phyloP scores from a whole-genome alignment of 2,113 vertebrate species.

The Cyanocitta stelleri region DNA sequence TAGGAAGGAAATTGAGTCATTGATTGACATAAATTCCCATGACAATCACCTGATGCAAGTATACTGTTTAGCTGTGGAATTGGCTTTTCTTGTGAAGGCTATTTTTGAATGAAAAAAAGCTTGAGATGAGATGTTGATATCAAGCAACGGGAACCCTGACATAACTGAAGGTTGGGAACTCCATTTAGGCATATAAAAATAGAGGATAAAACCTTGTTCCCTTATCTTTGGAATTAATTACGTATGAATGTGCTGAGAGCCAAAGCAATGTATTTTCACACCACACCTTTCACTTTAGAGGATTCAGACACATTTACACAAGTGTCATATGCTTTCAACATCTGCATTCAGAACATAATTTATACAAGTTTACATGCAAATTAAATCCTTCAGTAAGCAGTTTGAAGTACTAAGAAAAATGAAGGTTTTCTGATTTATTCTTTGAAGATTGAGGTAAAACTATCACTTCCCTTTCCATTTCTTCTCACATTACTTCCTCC shows the following conservation, averaged over 20 bases:
- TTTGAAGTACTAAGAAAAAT: background rate
- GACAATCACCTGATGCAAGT: background rate
- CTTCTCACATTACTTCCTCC: background rate
- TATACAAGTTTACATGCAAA: background rate
- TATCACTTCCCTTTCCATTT: background rate
- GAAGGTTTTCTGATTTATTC: background rate
- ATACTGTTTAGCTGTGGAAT: background rate
- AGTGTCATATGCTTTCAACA: background rate
- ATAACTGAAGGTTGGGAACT: background rate
- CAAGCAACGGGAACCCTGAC: background rate
- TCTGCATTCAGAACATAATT: background rate
- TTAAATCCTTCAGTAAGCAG: background rate
- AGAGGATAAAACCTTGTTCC: background rate
- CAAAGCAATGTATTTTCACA: background rate
- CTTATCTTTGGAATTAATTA: background rate
- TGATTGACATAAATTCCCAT: background rate
- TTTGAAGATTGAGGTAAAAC: background rate
- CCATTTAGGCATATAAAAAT: background rate
- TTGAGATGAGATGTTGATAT: background rate
- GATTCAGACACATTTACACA: background rate
- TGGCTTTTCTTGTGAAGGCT: background rate
- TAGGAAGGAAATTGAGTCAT: background rate
- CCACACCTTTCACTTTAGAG: background rate
- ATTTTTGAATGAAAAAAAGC: background rate
- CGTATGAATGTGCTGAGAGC: background rate